phyloP scores from a whole-genome alignment of 2,113 vertebrate genomes.

The Osmerus eperlanus region DNA sequence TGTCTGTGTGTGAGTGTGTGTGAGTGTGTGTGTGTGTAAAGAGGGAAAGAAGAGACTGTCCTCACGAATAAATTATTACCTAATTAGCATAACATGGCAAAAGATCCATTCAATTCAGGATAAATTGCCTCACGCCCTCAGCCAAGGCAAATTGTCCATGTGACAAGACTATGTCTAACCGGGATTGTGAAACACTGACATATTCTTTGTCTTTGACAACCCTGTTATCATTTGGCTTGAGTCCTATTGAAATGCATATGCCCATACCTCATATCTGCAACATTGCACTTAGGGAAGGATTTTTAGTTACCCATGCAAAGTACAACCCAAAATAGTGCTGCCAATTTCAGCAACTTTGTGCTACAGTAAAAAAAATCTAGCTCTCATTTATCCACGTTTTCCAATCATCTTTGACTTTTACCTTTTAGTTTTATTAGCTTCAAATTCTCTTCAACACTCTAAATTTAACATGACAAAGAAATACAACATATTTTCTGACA shows the following conservation, averaged over 20 bases:
- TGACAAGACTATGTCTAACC: slow-evolving; percentile 17
- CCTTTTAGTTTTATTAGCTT: no score
- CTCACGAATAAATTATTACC: slow-evolving; percentile 34
- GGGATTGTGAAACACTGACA: neutral
- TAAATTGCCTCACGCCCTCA: slow-evolving; percentile 36
- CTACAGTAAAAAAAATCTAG: no score
- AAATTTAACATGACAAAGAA: no score
- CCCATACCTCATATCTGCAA: neutral
- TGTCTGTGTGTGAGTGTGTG: neutral
- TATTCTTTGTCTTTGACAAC: neutral
- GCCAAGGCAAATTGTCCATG: slow-evolving; percentile 27
- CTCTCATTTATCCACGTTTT: no score
- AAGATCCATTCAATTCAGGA: slow-evolving; percentile 29
- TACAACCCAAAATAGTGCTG: no score
- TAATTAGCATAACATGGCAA: slow-evolving; percentile 35
- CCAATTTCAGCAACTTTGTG: no score
- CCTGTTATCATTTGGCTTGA: neutral
- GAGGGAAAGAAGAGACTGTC: slow-evolving; percentile 13
- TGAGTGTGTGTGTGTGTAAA: slow-evolving; percentile 5
- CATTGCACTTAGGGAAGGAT: neutral
- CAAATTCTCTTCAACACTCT: no score
- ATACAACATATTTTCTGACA: no score
- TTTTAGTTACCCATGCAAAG: neutral
- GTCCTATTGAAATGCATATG: neutral
- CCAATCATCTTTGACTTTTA: no score